Evolutionary conservation across 2,888 invertebrate genomes (phyloP), one percentile per base, ranked within the genome.

Genomic region (Serripes groenlandicus): DNA sequence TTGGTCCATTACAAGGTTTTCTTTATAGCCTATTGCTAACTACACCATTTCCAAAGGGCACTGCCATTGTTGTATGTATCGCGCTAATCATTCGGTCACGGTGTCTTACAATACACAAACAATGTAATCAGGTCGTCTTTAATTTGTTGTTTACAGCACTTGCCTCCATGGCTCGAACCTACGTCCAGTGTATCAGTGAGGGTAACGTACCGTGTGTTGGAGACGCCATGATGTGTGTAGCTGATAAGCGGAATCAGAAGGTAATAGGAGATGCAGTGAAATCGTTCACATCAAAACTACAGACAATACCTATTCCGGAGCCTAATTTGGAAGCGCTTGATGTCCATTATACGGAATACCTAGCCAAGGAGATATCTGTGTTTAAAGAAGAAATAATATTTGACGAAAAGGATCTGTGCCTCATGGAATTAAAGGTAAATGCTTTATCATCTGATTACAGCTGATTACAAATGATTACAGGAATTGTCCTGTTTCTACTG

Each of bases 221-320:
- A n/a, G 66, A 66, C 37, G 66, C 66, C 11, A 42, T 42, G 42
- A 66, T 66, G 66, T n/a, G 23, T 11, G 66, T 66, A 1, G 66
- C 28, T 4, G 42, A 66, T 28, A 28, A 15, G 18, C 37, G 66
- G 37, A 66, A 66, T 26, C 66, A 42, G 66, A 66, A 66, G 42
- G 26, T 66, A n/a, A 66, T 42, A 0, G 26, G 26, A 9, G 28
- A 66, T 2, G 42, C 66, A 3, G 21, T 66, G 7, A 30, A 37
- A 42, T 37, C 66, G 42, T 66, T 66, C 28, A 26, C 35, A 28
- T 2, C 49, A 37, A 66, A 42, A 15, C 23, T 42, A 26, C 23
- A 42, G 15, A 9, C 1, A 7, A 23, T 66, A 15, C 42, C 23
- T 28, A 37, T 66, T 42, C 66, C 66, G 66, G 42, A 37, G n/a